These are phyloP conservation scores for Caprella mutica DNA, from an alignment of 2,888 invertebrate genomes.

Conservation along the genomic window DNA sequence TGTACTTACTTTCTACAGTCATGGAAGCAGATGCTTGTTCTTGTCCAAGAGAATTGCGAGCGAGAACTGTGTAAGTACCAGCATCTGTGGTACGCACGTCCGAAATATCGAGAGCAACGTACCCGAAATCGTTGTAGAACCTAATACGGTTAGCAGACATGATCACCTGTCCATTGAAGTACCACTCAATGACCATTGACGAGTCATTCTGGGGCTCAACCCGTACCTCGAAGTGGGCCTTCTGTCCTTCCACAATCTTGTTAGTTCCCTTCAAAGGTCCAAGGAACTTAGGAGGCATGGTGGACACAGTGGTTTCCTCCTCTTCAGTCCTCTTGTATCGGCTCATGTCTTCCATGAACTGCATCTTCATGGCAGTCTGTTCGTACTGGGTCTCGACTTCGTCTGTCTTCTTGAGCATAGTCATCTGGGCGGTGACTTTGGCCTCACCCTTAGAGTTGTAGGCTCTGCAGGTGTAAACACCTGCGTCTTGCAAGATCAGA, in stretches of 20 bases:
- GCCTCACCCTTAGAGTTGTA: constrained; percentile 78
- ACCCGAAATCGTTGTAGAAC: constrained; percentile 91
- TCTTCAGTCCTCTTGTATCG: constrained; percentile 24
- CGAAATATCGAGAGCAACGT: constrained; percentile 86
- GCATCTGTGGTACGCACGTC: constrained; percentile 85
- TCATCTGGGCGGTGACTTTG: constrained; percentile 64
- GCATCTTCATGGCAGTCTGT: constrained; percentile 80
- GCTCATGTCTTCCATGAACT: constrained; percentile 63
- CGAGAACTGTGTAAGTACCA: constrained; percentile 84
- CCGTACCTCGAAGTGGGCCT: constrained; percentile 87
- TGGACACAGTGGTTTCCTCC: constrained; percentile 22
- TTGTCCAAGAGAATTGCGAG: constrained; percentile 80
- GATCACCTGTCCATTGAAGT: constrained; percentile 84
- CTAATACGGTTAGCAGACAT: constrained; percentile 81
- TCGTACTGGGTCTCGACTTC: constrained; percentile 85
- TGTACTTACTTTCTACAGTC: constrained; percentile 73
- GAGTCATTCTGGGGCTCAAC: constrained; percentile 91
- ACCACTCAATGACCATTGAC: constrained; percentile 82
- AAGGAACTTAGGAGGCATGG: constrained; percentile 58
- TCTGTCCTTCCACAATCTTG: constrained; percentile 82
- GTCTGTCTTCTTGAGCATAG: constrained; percentile 72
- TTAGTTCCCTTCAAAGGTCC: constrained; percentile 85
- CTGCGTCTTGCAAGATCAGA: constrained; percentile 78
- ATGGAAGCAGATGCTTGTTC: constrained; percentile 70
- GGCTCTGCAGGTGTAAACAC: constrained; percentile 77